A percentile compares a stretch with the other conserved stretches of the same genome.
These are phyloP conservation scores for Etheostoma nigrum DNA, from an alignment of 2,797 vertebrate genomes.

Conservation along the genomic window DNA sequence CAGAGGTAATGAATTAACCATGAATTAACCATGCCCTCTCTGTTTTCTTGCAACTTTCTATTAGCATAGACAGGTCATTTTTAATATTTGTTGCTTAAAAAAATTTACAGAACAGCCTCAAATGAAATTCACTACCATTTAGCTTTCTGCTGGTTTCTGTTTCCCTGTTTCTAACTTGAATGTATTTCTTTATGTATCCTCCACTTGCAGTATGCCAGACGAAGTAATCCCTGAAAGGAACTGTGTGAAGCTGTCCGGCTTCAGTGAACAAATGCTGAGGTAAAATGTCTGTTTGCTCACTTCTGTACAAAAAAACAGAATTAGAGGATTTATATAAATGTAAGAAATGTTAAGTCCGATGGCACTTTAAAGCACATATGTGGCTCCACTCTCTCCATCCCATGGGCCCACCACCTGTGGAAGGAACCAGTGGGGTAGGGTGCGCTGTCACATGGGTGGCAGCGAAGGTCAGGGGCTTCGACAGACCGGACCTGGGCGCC, in stretches of 20 bases:
- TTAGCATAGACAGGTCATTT: not conserved
- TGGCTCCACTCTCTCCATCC: too few species aligned
- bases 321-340: not conserved
- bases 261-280: conserved; percentile 90
- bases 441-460: too few species aligned
- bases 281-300: conserved; percentile 65
- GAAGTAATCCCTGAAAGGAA: conserved; percentile 44
- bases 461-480: too few species aligned
- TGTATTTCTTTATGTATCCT: conserved; percentile 4
- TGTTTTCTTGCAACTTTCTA: not conserved
- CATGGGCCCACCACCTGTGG: too few species aligned
- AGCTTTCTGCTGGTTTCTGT: not conserved
- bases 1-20: not conserved
- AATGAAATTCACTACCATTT: not conserved
- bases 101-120: not conserved
- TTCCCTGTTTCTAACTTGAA: not conserved
- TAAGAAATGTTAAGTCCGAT: not conserved
- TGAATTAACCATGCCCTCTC: not conserved
- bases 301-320: not conserved
- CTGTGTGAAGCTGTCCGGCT: conserved; percentile 79
- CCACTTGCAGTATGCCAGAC: fast-evolving
- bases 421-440: too few species aligned
- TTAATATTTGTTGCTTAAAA: not conserved
- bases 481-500: too few species aligned
- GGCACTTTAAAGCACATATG: not conserved